phyloP scores from a whole-genome alignment of 2,888 invertebrate genomes.

The Dinocampus coccinellae region DNA sequence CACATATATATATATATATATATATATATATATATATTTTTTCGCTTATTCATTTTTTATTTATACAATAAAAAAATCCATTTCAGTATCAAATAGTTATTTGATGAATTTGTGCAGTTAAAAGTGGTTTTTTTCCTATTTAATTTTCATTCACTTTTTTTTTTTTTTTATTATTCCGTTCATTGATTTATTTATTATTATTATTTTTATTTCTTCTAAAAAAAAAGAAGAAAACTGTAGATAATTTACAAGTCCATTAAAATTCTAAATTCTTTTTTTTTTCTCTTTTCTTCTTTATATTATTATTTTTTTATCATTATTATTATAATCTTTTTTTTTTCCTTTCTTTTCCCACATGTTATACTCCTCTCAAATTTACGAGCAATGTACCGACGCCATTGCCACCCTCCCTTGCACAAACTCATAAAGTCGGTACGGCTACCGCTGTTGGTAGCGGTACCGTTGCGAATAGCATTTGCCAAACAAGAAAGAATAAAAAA shows the following conservation, averaged over 20 bases:
- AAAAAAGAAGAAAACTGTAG: conserved; percentile 33
- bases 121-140: neutral
- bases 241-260: conserved; percentile 58
- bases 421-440: conserved; percentile 34
- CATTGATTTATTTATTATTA: no score
- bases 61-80: neutral
- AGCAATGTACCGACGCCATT: conserved; percentile 36
- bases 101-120: neutral
- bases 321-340: neutral
- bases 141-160: conserved; percentile 15
- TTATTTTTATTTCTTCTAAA: no score
- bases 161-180: no score
- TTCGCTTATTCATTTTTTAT: no score
- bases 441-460: neutral
- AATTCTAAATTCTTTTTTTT: conserved; percentile 36
- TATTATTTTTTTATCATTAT: no score
- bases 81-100: neutral
- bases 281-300: neutral
- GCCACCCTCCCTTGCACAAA: conserved; percentile 31
- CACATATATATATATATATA: no score
- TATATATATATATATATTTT: no score
- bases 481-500: neutral
- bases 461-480: neutral
- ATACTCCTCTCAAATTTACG: conserved; percentile 50
- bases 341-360: neutral